Evolutionary conservation across 2,797 vertebrate species (phyloP).

Genomic region (Aotus griseimembra): DNA sequence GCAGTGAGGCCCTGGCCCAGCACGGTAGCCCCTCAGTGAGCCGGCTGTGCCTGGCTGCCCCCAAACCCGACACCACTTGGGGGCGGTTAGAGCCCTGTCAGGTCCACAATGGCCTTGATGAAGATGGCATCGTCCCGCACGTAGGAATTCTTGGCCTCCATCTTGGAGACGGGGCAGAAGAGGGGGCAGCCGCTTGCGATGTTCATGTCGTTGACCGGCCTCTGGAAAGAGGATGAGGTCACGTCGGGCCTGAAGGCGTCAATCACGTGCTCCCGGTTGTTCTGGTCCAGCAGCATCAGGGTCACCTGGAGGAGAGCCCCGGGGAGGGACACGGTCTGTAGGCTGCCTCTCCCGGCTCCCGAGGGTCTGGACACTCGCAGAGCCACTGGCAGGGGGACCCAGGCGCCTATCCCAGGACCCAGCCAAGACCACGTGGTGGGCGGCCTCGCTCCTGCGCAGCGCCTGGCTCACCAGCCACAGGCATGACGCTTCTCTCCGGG

Average conservation of each 20-base stretch:
- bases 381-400: background rate
- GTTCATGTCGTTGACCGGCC: constrained; percentile 96
- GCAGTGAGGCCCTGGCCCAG: background rate
- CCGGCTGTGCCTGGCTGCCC: background rate
- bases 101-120: constrained; percentile 98
- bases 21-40: background rate
- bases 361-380: background rate
- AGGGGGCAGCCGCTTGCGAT: constrained; percentile 98
- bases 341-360: background rate
- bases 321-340: no score
- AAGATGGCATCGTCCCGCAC: constrained; percentile 96
- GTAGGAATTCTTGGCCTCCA: constrained; percentile 95
- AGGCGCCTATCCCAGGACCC: no score
- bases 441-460: background rate
- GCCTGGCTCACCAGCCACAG: background rate
- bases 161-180: constrained; percentile 95
- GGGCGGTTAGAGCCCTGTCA: constrained; percentile 91
- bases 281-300: constrained; percentile 97
- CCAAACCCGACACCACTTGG: accelerated
- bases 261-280: constrained; percentile 98
- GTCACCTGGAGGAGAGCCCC: constrained; percentile 89
- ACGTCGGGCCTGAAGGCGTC: constrained; percentile 97
- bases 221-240: constrained; percentile 96
- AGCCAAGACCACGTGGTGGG: background rate
- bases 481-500: background rate